Percentiles rank a stretch among this genome's conserved stretches.
phyloP scores from a whole-genome alignment of 1,140 invertebrate genomes.

The Periplaneta americana region DNA sequence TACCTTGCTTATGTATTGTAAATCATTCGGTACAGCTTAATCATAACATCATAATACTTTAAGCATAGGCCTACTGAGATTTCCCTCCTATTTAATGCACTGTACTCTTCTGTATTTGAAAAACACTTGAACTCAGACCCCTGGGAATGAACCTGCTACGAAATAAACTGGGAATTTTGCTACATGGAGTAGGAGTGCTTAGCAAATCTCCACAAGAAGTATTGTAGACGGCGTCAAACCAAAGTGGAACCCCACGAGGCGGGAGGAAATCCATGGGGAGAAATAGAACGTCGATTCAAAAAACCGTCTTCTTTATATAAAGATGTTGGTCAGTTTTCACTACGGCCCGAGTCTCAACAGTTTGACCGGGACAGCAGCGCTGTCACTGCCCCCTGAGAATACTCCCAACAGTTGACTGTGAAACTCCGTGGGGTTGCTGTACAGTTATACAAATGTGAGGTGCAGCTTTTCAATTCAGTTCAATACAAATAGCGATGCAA shows the following conservation, averaged over 20 bases:
- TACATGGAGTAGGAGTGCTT: background rate
- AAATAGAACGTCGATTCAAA: background rate
- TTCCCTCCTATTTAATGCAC: too few species aligned
- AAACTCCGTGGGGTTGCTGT: background rate
- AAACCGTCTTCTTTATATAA: background rate
- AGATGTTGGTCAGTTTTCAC: background rate
- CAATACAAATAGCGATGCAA: too few species aligned
- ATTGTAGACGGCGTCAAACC: background rate
- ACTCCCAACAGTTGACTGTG: background rate
- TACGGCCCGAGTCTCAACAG: background rate
- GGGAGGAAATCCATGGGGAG: background rate
- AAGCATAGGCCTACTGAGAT: too few species aligned
- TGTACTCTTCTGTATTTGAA: background rate
- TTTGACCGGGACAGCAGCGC: background rate
- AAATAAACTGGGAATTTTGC: background rate
- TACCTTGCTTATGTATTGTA: too few species aligned
- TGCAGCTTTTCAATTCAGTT: background rate
- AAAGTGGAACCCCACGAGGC: background rate
- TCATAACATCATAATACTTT: too few species aligned
- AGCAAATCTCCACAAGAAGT: background rate
- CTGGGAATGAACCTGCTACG: background rate
- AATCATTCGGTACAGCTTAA: too few species aligned
- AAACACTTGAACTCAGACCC: background rate
- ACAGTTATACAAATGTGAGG: background rate
- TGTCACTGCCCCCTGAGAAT: background rate